Evolutionary conservation across 2,113 vertebrate species (phyloP), one percentile per base, ranked within the genome.

Genomic region (Nothoprocta pentlandii): DNA sequence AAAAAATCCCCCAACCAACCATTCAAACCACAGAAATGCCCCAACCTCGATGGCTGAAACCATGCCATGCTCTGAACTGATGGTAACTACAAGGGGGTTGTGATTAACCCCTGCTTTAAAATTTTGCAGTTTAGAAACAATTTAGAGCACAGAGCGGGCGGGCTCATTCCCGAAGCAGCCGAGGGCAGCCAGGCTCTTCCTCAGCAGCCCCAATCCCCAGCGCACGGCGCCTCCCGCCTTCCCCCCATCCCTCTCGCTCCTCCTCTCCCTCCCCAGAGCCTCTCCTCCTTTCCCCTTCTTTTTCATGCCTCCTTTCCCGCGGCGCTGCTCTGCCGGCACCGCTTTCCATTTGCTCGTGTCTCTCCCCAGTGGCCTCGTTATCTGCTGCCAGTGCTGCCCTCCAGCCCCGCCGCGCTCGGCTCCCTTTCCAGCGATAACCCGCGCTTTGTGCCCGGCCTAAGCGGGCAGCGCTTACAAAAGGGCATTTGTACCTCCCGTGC

Each of bases 301-400:
- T 92, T 78, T 76, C 49, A 16, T 28, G 69, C 53, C 73, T 90
- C 68, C 80, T 94, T 89, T 49, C 53, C 70, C 66, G 2, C 34
- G 20, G 9, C 44, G 86, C 85, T 44, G 51, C 61, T 14, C 0
- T 0, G 42, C 62, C 80, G 39, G 20, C 92, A 54, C 84, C 87
- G 21, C 73, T 49, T 93, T 84, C 82, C 69, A 73, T 6, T 49
- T 78, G 70, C 70, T 39, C 3, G 8, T 39, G 36, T 90, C 77
- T 69, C 75, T 96, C 92, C 93, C 93, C 61, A 76, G 93, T 74
- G 93, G 95, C 83, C 94, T 95, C 93, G 90, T 95, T 96, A 96
- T 93, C 80, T 69, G 41, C 77, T 69, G 84, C 77, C 69, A 84
- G 69, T 62, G 58, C 85, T 85, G 80, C 58, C 53, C 92, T 73